A percentile compares a stretch with the other conserved stretches of the same genome.
Evolutionary conservation across 2,797 vertebrate species (phyloP).

Genomic region (Enteromius unitaeniatus): DNA sequence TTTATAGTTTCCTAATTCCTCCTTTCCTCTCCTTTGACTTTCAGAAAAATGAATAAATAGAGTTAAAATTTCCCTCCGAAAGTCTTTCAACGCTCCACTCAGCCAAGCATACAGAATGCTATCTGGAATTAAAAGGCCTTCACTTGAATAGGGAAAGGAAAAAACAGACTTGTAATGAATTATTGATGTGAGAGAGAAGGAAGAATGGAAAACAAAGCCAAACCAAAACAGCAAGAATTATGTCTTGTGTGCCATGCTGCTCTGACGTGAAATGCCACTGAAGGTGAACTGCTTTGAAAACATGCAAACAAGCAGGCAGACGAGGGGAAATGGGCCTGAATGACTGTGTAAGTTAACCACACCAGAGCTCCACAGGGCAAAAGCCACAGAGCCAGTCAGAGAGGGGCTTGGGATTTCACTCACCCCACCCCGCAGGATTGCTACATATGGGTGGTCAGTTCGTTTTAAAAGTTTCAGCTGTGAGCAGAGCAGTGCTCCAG

Average conservation of each 20-base stretch:
- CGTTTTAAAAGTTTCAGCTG: conserved; percentile 78
- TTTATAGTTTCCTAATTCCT: conserved; percentile 60
- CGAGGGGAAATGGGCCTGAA: conserved; percentile 44
- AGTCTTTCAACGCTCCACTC: conserved; percentile 57
- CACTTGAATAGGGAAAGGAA: conserved; percentile 58
- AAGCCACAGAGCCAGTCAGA: conserved; percentile 62
- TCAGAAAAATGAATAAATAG: conserved; percentile 56
- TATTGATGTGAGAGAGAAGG: conserved; percentile 61
- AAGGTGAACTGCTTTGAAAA: conserved; percentile 68
- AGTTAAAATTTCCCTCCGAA: conserved; percentile 60
- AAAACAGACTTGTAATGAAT: conserved; percentile 63
- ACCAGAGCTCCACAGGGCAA: conserved; percentile 25
- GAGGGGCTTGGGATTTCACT: conserved; percentile 64
- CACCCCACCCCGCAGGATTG: conserved; percentile 65
- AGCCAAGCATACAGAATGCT: conserved; percentile 52
- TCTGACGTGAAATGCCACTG: conserved; percentile 68
- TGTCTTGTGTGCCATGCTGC: conserved; percentile 53
- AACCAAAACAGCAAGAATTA: conserved; percentile 72
- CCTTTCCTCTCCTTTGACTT: conserved; percentile 50
- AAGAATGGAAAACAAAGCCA: conserved; percentile 41
- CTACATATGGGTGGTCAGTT: conserved; percentile 78
- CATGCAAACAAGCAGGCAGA: conserved; percentile 60
- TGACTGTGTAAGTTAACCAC: conserved; percentile 76
- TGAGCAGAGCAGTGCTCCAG: conserved; percentile 68
- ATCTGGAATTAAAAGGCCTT: conserved; percentile 66